A percentile compares a stretch with the other conserved stretches of the same genome.
Conservation (phyloP, 2,113 vertebrate species). For the Phylloscopus whistleri region DNA sequence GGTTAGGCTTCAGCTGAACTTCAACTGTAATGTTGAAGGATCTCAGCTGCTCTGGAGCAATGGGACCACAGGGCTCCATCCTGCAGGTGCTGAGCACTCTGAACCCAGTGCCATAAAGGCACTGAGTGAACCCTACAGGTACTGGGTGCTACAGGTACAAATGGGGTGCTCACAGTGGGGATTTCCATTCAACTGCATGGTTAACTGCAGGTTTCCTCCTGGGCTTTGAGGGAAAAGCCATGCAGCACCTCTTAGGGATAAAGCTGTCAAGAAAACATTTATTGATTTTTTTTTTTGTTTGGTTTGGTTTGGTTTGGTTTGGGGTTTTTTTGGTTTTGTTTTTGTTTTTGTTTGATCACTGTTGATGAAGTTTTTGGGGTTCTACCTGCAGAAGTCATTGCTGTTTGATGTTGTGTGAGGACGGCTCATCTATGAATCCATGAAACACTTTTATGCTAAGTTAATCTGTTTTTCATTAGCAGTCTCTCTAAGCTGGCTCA, state of each 20-base stretch:
- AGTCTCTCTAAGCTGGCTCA: neutral
- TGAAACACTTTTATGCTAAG: neutral
- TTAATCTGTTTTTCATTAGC: neutral
- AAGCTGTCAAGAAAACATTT: neutral
- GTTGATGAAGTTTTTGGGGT: neutral
- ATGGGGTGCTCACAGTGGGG: neutral
- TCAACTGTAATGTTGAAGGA: neutral
- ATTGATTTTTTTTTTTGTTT: neutral
- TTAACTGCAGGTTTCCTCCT: neutral
- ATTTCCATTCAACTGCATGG: neutral
- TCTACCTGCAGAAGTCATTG: neutral
- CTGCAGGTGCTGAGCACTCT: neutral
- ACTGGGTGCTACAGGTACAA: fast-evolving
- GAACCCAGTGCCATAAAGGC: neutral
- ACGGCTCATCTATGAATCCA: neutral
- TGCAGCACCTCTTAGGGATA: neutral
- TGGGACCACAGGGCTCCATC: neutral
- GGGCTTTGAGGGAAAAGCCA: neutral
- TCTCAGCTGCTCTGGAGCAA: neutral
- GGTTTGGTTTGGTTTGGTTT: too few species aligned
- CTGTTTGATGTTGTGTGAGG: neutral
- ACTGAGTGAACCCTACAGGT: neutral
- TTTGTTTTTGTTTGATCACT: too few species aligned
- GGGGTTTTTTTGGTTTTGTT: too few species aligned
- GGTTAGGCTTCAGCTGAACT: neutral